phyloP scores from a whole-genome alignment of 1,140 invertebrate genomes.

The Psix sp. region DNA sequence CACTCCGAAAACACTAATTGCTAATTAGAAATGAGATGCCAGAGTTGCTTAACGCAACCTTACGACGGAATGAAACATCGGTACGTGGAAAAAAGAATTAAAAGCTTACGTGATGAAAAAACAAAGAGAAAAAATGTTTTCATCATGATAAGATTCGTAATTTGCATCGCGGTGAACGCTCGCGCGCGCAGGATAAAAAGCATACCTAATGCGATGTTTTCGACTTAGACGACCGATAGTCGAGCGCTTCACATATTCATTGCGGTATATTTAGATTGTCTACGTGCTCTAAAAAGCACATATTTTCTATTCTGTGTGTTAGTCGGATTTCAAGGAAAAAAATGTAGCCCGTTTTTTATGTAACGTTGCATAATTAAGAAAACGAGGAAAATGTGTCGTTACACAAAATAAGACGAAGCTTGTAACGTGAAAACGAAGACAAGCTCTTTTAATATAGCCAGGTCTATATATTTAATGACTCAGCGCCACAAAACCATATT shows the following conservation, averaged over 20 bases:
- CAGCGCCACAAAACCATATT: slow-evolving; percentile 24
- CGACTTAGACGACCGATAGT: slow-evolving; percentile 30
- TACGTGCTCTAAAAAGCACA: slow-evolving; percentile 31
- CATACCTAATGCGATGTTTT: slow-evolving; percentile 42
- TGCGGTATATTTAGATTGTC: slow-evolving; percentile 29
- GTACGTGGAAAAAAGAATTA: slow-evolving; percentile 19
- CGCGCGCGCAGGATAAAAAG: slow-evolving; percentile 30
- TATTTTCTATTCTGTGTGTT: slow-evolving; percentile 23
- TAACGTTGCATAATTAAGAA: slow-evolving; percentile 45
- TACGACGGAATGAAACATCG: slow-evolving; percentile 44
- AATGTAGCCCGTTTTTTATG: slow-evolving; percentile 18
- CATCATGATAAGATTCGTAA: slow-evolving; percentile 30
- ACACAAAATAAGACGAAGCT: slow-evolving; percentile 28
- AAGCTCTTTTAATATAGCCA: slow-evolving; percentile 26
- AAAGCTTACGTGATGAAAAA: slow-evolving; percentile 33
- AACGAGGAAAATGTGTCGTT: slow-evolving; percentile 39
- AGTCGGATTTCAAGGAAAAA: slow-evolving; percentile 14
- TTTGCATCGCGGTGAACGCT: slow-evolving; percentile 23
- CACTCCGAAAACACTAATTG: slow-evolving; percentile 39
- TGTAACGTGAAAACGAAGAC: slow-evolving; percentile 13
- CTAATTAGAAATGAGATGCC: slow-evolving; percentile 43
- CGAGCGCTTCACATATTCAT: slow-evolving; percentile 30
- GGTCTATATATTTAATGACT: slow-evolving; percentile 43
- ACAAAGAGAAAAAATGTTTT: slow-evolving; percentile 13
- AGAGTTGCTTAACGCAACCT: slow-evolving; percentile 32